Evolutionary conservation across 2,888 invertebrate genomes (phyloP), one percentile per base, ranked within the genome.

Genomic region (Drosophila limbata): DNA sequence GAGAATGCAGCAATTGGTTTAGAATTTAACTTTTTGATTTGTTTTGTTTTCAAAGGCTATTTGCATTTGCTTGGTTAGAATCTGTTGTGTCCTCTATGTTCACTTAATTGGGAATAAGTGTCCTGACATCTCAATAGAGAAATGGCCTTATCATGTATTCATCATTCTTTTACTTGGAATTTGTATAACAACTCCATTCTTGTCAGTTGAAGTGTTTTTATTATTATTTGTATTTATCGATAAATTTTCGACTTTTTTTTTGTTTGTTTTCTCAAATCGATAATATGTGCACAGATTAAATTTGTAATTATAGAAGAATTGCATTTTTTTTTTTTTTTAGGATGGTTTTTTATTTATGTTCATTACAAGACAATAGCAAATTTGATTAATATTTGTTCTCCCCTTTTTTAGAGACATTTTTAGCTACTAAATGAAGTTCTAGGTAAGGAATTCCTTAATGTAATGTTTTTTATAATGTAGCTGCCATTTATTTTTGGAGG

Each of bases 1-100:
- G 21, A 51, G 19, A 37, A n/a, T 51, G n/a, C 25, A 19, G 35
- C 51, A 52, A 51, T 51, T 37, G 37, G 3, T 37, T 37, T 51
- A 37, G 21, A n/a, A 37, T 21, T 21, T 9, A n/a, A 50, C 50
- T 10, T 50, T 33, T 19, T 8, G 19, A 17, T 11, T 48, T 31
- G 10, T 1, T 11, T 31, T 31, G n/a, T 31, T 17, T 10, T 5
- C 28, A 31, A 13, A 47, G 28, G 1, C 28, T 15, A 4, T 15
- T 47, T 28, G 10, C 28, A 15, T 15, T 48, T 8, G 6, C 19
- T 13, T 48, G 19, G 31, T 33, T 8, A 44, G 2, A 11, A 8
- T 13, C 4, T 2, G 4, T 21, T 21, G 17, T 42, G 5, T 17
- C 40, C 10, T 17, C 17, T 17, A 17, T 10, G 1, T 40, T 40